A percentile compares a stretch with the other conserved stretches of the same genome.
These are phyloP conservation scores for Caenorhabditis sp. DNA, from an alignment of 2,888 invertebrate genomes.

Conservation along the genomic window DNA sequence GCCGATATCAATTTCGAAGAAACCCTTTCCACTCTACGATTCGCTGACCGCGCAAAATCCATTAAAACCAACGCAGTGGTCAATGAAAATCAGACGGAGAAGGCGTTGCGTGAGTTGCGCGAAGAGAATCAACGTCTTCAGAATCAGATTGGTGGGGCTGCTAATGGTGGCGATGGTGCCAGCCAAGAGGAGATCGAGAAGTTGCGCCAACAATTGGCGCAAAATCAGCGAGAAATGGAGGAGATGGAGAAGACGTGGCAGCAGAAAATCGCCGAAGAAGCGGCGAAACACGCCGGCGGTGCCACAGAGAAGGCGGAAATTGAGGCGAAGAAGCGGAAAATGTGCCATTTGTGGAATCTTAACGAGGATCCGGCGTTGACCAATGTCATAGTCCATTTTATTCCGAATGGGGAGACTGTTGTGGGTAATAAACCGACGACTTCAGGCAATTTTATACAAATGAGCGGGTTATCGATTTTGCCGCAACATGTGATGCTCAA, in stretches of 20 bases:
- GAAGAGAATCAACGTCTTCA: constrained; percentile 76
- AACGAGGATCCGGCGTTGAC: constrained; percentile 76
- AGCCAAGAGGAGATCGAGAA: constrained; percentile 63
- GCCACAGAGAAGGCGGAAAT: constrained; percentile 48
- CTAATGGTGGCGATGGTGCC: constrained; percentile 8
- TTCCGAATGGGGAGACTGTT: constrained; percentile 72
- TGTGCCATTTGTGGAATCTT: constrained; percentile 75
- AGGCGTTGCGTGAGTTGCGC: constrained; percentile 75
- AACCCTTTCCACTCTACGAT: constrained; percentile 87
- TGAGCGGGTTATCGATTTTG: constrained; percentile 75
- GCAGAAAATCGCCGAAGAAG: constrained; percentile 68
- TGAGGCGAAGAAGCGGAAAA: constrained; percentile 51
- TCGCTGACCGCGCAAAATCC: constrained; percentile 75
- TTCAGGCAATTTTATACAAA: constrained; percentile 72
- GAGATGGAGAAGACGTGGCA: constrained; percentile 74
- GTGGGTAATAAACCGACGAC: constrained; percentile 71
- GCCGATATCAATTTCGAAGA: constrained; percentile 98
- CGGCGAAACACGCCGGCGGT: constrained; percentile 49
- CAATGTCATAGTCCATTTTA: constrained; percentile 75
- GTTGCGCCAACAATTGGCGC: constrained; percentile 68
- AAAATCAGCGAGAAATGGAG: constrained; percentile 75
- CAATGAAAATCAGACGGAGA: constrained; percentile 76
- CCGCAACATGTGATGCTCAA: constrained; percentile 74
- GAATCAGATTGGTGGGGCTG: constrained; percentile 56
- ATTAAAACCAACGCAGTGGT: constrained; percentile 75